These are phyloP conservation scores for Porites rus DNA, from an alignment of 92 coral and sea anemone genomes.

Conservation along the genomic window DNA sequence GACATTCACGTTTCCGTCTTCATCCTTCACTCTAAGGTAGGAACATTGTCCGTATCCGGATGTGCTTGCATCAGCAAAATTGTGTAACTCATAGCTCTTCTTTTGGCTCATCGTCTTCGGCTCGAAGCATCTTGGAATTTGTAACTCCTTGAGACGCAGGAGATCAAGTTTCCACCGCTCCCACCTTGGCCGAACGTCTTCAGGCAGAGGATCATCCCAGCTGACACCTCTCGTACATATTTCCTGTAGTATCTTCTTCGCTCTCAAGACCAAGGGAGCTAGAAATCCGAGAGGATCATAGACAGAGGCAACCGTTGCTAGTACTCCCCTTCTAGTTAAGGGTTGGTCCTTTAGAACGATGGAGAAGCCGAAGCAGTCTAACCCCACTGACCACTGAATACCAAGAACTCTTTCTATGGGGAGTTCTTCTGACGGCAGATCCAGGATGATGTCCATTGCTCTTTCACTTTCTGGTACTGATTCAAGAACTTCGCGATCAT, in stretches of 20 bases:
- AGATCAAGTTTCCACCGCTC: constrained; percentile 26
- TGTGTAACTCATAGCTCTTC: constrained; percentile 9
- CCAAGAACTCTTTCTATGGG: no score
- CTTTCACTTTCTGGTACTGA: constrained; percentile 39
- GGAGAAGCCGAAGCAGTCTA: constrained; percentile 33
- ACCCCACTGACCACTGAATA: constrained; percentile 35
- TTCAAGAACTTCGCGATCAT: constrained; percentile 38
- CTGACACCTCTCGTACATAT: not conserved
- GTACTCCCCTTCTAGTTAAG: constrained; percentile 20
- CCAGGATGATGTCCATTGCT: constrained; percentile 10
- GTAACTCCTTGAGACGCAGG: constrained; percentile 1
- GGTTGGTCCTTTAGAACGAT: constrained; percentile 17
- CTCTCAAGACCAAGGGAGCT: constrained; percentile 32
- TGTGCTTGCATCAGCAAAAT: constrained; percentile 31
- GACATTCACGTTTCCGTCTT: no score
- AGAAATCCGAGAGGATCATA: constrained; percentile 35
- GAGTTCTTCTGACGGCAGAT: not conserved
- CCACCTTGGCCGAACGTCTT: constrained; percentile 35
- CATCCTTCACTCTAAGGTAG: not conserved
- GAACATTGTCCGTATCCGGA: constrained; percentile 38
- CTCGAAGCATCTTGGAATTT: constrained; percentile 25
- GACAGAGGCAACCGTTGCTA: constrained; percentile 1
- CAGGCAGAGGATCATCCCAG: constrained; percentile 40
- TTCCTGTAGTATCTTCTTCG: constrained; percentile 17
- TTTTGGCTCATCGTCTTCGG: not conserved